phyloP scores from a whole-genome alignment of 2,797 vertebrate genomes.

The Spondyliosoma cantharus region DNA sequence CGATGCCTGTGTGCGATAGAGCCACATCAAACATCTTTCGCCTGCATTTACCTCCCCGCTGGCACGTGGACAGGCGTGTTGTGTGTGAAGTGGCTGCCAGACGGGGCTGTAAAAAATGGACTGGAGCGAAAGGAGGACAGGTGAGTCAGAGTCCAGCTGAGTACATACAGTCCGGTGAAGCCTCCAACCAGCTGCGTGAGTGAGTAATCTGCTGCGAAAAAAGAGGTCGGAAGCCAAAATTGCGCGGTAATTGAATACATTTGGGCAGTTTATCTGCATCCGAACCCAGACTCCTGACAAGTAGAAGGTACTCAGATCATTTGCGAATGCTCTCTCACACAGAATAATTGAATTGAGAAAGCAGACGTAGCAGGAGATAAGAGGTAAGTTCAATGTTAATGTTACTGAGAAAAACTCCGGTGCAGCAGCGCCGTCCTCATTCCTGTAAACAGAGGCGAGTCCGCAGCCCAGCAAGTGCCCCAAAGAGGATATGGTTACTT shows the following conservation, averaged over 20 bases:
- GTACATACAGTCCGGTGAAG: constrained; percentile 59
- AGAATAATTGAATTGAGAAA: constrained; percentile 10
- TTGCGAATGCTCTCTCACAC: constrained; percentile 7
- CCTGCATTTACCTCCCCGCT: constrained; percentile 39
- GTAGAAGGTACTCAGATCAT: background rate
- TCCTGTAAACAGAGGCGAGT: constrained; percentile 63
- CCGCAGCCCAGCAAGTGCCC: constrained; percentile 34
- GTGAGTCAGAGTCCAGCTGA: constrained; percentile 68
- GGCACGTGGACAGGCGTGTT: constrained; percentile 21
- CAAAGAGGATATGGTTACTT: constrained; percentile 67
- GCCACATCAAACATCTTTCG: constrained; percentile 38
- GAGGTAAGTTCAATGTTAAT: constrained; percentile 24
- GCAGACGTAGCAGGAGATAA: constrained; percentile 6
- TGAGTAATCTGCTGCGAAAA: constrained; percentile 45
- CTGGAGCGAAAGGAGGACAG: constrained; percentile 42
- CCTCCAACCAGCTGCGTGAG: constrained; percentile 56
- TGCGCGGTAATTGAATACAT: constrained; percentile 29
- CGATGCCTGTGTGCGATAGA: background rate
- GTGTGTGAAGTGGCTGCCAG: constrained; percentile 68
- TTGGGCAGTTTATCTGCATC: constrained; percentile 10
- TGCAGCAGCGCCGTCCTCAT: constrained; percentile 40
- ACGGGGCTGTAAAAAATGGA: constrained; percentile 48
- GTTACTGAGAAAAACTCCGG: constrained; percentile 20
- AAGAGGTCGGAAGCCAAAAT: constrained; percentile 37
- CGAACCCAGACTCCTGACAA: constrained; percentile 13